phyloP scores from a whole-genome alignment of 2,113 vertebrate genomes.

The Panurus biarmicus region DNA sequence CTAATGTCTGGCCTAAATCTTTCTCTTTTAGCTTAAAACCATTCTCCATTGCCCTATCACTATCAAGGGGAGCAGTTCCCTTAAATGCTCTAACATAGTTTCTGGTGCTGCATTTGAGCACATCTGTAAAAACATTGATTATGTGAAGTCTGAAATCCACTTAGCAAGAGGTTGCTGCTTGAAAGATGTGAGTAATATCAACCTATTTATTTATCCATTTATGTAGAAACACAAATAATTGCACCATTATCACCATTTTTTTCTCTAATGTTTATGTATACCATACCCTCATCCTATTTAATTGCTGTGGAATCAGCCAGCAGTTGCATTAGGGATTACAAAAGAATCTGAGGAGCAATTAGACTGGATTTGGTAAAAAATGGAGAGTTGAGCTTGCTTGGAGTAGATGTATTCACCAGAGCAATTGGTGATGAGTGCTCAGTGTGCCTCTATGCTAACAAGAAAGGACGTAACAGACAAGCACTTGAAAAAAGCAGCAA shows the following conservation, averaged over 20 bases:
- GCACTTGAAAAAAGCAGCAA: not conserved
- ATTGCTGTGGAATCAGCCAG: not conserved
- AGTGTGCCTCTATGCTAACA: not conserved
- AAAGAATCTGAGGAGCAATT: not conserved
- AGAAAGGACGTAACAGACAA: not conserved
- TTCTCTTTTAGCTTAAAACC: not conserved
- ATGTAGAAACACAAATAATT: not conserved
- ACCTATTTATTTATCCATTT: not conserved
- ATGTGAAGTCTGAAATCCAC: not conserved
- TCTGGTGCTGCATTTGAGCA: not conserved
- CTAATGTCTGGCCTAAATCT: not conserved
- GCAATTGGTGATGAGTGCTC: not conserved
- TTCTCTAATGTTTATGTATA: not conserved
- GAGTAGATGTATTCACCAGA: not conserved
- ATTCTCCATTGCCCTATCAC: fast-evolving
- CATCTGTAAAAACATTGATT: not conserved
- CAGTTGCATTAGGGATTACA: not conserved
- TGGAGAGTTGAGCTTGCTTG: not conserved
- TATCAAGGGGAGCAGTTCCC: not conserved
- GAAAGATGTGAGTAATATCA: not conserved
- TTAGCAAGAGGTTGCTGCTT: not conserved
- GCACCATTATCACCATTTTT: not conserved
- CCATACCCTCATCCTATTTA: not conserved
- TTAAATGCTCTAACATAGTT: not conserved
- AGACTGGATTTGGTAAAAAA: not conserved